These are phyloP conservation scores for Fratercula arctica DNA, from an alignment of 2,797 vertebrate genomes.

Conservation along the genomic window DNA sequence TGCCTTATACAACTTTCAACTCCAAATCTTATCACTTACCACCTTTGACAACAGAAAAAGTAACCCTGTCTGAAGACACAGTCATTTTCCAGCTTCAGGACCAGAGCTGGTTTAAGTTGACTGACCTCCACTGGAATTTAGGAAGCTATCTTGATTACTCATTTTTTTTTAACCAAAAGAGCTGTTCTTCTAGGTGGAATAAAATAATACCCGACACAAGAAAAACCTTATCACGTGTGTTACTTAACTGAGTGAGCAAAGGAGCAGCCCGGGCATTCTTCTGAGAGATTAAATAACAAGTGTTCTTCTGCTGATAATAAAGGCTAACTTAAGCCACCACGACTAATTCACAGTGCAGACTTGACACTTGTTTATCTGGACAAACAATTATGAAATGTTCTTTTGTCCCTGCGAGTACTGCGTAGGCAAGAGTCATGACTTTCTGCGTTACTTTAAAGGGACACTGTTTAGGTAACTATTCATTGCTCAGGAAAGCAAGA, in stretches of 20 bases:
- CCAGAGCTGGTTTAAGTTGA: not conserved
- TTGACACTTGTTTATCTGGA: slow-evolving; percentile 63
- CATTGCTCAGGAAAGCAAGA: not conserved
- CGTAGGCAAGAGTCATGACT: slow-evolving; percentile 4
- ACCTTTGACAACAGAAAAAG: not conserved
- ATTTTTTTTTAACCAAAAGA: not conserved
- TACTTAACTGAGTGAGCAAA: not conserved
- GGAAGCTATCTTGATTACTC: not conserved
- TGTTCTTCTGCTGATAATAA: slow-evolving; percentile 23
- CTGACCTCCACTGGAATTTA: not conserved
- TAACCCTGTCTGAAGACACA: not conserved
- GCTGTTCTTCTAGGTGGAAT: not conserved
- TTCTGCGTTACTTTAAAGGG: slow-evolving; percentile 46
- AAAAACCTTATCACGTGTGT: not conserved
- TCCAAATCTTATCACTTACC: not conserved
- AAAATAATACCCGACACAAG: not conserved
- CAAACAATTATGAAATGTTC: slow-evolving; percentile 65
- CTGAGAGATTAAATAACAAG: slow-evolving; percentile 6
- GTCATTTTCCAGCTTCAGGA: not conserved
- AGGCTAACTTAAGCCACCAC: slow-evolving; percentile 36
- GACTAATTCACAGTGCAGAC: slow-evolving; percentile 31
- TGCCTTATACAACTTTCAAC: not conserved
- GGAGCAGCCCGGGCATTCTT: not conserved
- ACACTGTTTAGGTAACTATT: not conserved
- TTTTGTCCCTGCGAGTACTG: slow-evolving; percentile 42